phyloP scores from a whole-genome alignment of 2,888 invertebrate genomes.

The Calliopum simillimum region DNA sequence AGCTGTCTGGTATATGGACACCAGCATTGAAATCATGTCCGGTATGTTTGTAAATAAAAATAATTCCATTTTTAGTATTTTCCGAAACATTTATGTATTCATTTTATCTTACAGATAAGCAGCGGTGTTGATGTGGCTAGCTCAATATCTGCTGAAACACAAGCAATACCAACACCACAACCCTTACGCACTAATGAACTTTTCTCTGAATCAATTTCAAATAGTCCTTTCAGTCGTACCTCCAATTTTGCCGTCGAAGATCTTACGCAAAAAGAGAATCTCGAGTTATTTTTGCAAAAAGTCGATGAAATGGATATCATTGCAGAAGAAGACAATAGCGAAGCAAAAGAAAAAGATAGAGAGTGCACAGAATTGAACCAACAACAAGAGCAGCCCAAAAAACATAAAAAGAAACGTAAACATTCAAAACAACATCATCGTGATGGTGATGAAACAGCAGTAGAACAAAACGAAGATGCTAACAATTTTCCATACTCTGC shows the following conservation, averaged over 20 bases:
- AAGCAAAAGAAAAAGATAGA: slow-evolving; percentile 13
- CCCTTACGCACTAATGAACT: slow-evolving; percentile 63
- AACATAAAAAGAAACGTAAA: slow-evolving; percentile 39
- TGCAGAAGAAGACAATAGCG: slow-evolving; percentile 66
- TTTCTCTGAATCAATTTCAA: slow-evolving; percentile 65
- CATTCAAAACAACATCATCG: slow-evolving; percentile 27
- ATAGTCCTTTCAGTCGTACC: slow-evolving; percentile 62
- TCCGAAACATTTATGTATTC: background rate
- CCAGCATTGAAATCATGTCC: slow-evolving; percentile 83
- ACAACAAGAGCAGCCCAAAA: slow-evolving; percentile 27
- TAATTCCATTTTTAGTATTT: background rate
- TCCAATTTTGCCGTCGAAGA: slow-evolving; percentile 61
- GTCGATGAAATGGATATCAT: slow-evolving; percentile 66
- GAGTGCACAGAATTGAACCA: slow-evolving; percentile 13
- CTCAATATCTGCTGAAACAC: slow-evolving; percentile 69
- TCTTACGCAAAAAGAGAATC: slow-evolving; percentile 57
- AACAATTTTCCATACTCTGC: background rate
- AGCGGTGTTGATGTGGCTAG: slow-evolving; percentile 84
- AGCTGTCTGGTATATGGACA: slow-evolving; percentile 87
- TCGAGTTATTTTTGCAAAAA: slow-evolving; percentile 65
- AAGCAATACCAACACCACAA: slow-evolving; percentile 56
- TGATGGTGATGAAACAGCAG: background rate
- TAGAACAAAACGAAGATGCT: background rate
- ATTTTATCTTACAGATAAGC: slow-evolving; percentile 70
- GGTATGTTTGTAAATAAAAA: slow-evolving; percentile 56